phyloP scores from a whole-genome alignment of 2,797 vertebrate species.

The Halcyon badia region DNA sequence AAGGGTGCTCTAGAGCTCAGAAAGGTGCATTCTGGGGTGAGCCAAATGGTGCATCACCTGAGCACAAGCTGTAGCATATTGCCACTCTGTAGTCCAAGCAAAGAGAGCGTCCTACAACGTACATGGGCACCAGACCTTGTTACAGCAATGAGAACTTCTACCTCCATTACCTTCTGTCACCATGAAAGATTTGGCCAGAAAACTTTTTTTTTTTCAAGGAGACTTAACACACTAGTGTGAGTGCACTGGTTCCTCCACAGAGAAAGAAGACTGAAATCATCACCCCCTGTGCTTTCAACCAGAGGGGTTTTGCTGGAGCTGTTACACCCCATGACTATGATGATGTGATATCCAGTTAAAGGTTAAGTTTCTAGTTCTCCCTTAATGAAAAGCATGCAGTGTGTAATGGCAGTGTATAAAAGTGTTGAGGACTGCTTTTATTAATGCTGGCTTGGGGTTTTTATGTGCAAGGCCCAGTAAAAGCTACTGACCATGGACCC shows the following conservation, averaged over 20 bases:
- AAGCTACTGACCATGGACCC: not conserved
- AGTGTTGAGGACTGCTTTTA: slow-evolving; percentile 17
- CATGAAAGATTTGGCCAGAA: not conserved
- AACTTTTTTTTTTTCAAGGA: not conserved
- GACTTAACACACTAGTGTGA: accelerated
- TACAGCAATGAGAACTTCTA: not conserved
- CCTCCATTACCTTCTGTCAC: not conserved
- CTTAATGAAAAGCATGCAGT: slow-evolving; percentile 36
- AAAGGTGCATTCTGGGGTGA: not conserved
- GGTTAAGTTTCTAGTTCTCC: not conserved
- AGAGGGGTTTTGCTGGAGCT: not conserved
- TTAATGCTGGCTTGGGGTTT: not conserved
- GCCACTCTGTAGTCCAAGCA: not conserved
- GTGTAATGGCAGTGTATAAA: slow-evolving; percentile 13
- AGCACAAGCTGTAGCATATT: not conserved
- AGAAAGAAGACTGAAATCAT: not conserved
- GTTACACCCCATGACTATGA: not conserved
- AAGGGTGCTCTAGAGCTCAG: not conserved
- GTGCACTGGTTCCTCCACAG: not conserved
- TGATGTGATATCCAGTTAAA: not conserved
- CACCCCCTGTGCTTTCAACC: not conserved
- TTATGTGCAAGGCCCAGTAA: slow-evolving; percentile 13
- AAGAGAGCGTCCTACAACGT: no score
- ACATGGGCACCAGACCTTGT: not conserved
- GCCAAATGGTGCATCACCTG: not conserved